Evolutionary conservation across 2,113 vertebrate species (phyloP).

Genomic region (Pycnonotus jocosus): DNA sequence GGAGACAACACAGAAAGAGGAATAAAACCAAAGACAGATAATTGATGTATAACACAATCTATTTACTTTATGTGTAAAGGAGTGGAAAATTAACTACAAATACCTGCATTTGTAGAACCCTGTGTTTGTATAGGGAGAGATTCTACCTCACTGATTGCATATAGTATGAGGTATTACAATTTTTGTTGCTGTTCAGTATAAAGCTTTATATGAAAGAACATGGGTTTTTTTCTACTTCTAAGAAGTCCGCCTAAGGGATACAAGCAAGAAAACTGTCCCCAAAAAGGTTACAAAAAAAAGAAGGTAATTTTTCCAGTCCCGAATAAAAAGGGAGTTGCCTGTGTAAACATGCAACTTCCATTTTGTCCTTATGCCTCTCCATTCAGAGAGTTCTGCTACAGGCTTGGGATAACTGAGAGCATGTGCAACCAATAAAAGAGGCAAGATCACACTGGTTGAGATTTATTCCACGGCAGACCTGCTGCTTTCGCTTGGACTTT

Average conservation of each 20-base stretch:
- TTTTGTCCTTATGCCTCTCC: not conserved
- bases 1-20: not conserved
- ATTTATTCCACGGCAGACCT: not conserved
- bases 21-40: not conserved
- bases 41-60: not conserved
- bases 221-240: not conserved
- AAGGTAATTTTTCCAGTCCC: not conserved
- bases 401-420: not conserved
- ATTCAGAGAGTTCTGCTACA: not conserved
- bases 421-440: not conserved
- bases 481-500: fast-evolving
- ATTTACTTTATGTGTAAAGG: not conserved
- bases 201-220: not conserved
- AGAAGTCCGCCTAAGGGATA: not conserved
- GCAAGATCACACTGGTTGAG: not conserved
- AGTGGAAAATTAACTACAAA: not conserved
- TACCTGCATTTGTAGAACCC: not conserved
- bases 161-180: not conserved
- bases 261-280: not conserved
- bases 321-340: not conserved
- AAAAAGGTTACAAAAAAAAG: not conserved
- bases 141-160: not conserved
- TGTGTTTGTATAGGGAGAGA: not conserved
- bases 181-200: not conserved
- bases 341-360: not conserved